A percentile compares a stretch with the other conserved stretches of the same genome.
phyloP scores from a whole-genome alignment of 2,113 vertebrate genomes.

The Fulica atra region DNA sequence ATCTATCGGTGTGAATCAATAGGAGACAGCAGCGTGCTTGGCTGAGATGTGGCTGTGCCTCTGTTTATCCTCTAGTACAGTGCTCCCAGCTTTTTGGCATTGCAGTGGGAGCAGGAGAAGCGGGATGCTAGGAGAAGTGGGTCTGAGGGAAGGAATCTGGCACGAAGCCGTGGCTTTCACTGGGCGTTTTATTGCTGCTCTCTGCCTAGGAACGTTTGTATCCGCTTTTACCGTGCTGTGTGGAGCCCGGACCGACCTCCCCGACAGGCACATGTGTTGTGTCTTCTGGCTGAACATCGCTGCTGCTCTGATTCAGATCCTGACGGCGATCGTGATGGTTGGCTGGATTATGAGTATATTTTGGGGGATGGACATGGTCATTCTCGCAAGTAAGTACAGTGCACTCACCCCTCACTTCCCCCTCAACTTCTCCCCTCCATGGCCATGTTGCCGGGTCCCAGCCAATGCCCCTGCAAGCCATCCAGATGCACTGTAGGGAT shows the following conservation, averaged over 20 bases:
- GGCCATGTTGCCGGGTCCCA: not conserved
- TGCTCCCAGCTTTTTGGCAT: not conserved
- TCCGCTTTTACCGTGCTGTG: conserved; percentile 95
- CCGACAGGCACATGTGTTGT: conserved; percentile 90
- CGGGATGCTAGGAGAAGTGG: not conserved
- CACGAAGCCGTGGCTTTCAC: not conserved
- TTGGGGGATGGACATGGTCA: conserved; percentile 99
- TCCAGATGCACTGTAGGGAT: not conserved
- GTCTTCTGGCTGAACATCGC: conserved; percentile 98
- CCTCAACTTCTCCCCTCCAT: fast-evolving
- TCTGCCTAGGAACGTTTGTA: conserved; percentile 88
- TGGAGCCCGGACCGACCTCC: conserved; percentile 91
- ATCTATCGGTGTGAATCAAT: fast-evolving
- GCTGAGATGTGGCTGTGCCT: not conserved
- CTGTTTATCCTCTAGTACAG: not conserved
- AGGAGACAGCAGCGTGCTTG: fast-evolving
- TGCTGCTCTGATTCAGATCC: conserved; percentile 93
- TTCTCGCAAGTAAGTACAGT: conserved; percentile 91
- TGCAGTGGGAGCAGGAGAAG: not conserved
- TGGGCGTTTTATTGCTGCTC: not conserved
- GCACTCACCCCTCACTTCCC: fast-evolving
- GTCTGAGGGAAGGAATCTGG: not conserved
- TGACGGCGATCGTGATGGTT: conserved; percentile 96
- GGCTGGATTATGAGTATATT: conserved; percentile 99
- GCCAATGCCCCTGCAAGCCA: not conserved